Evolutionary conservation across 2,113 vertebrate species (phyloP).

Genomic region (Hepsetus odoe): DNA sequence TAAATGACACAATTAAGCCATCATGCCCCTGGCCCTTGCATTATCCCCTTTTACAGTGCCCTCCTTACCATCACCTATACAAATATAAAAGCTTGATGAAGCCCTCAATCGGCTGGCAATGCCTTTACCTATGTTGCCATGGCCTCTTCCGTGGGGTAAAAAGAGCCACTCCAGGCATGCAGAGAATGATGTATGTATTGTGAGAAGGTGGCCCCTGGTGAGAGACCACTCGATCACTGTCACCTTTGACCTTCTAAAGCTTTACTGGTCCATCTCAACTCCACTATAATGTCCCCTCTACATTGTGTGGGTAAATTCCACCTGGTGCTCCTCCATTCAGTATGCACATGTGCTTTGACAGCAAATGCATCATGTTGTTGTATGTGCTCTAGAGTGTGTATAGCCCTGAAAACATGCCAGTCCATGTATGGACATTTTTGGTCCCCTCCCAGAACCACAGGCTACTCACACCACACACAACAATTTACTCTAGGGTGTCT

Average conservation of each 20-base stretch:
- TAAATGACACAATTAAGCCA: no score
- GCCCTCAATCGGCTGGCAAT: conserved; percentile 4
- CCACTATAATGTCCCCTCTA: conserved; percentile 11
- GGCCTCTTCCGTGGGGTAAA: conserved; percentile 49
- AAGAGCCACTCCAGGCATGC: conserved; percentile 55
- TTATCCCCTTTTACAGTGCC: conserved; percentile 30
- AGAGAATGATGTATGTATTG: conserved; percentile 64
- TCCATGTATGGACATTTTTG: conserved; percentile 16
- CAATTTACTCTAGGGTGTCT: conserved; percentile 58
- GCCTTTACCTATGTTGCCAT: conserved; percentile 52
- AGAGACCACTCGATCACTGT: conserved; percentile 68
- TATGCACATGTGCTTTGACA: conserved; percentile 30
- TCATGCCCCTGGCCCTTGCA: conserved; percentile 24
- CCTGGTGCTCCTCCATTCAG: conserved; percentile 54
- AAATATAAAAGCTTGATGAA: conserved; percentile 38
- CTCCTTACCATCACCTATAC: not conserved
- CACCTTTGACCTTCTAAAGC: conserved; percentile 67
- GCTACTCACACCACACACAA: conserved; percentile 11
- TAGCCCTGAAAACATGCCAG: conserved; percentile 29
- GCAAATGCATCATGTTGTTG: conserved; percentile 13
- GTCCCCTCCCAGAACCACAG: not conserved
- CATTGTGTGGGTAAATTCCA: conserved; percentile 59
- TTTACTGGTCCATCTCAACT: conserved; percentile 56
- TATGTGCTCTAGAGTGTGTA: not conserved
- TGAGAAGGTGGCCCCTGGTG: conserved; percentile 57